phyloP scores from a whole-genome alignment of 2,113 vertebrate genomes.

The Plecotus auritus region DNA sequence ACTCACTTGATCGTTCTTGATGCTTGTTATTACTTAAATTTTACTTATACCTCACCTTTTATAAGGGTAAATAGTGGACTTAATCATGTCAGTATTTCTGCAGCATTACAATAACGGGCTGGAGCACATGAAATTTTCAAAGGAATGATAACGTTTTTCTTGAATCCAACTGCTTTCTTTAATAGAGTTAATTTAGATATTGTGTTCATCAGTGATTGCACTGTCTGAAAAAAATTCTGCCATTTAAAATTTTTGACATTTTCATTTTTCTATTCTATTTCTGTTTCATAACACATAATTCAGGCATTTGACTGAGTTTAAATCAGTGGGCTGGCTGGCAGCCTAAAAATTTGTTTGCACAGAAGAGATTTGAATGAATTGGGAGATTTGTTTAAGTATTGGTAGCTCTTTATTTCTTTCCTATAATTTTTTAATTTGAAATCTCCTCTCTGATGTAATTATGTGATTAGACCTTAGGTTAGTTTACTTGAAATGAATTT shows the following conservation, averaged over 20 bases:
- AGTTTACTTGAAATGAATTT: not conserved
- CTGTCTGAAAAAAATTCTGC: conserved; percentile 44
- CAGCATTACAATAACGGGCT: not conserved
- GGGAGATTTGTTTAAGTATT: not conserved
- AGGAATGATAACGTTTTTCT: not conserved
- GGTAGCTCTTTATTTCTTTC: not conserved
- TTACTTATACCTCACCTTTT: not conserved
- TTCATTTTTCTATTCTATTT: conserved; percentile 38
- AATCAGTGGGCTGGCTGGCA: conserved; percentile 26
- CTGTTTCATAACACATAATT: conserved; percentile 45
- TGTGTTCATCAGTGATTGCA: not conserved
- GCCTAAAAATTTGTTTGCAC: conserved; percentile 32
- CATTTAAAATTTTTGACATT: conserved; percentile 55
- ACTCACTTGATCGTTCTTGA: not conserved
- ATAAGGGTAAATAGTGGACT: not conserved
- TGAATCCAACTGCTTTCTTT: not conserved
- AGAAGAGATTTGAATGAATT: conserved; percentile 9
- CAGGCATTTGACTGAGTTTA: conserved; percentile 48
- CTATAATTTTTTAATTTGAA: conserved; percentile 32
- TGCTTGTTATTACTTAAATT: not conserved
- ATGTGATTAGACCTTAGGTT: not conserved
- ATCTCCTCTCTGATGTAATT: not conserved
- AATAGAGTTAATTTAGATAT: conserved; percentile 7
- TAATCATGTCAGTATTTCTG: not conserved
- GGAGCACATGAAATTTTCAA: not conserved